Percentiles rank a stretch among this genome's conserved stretches.
phyloP scores from a whole-genome alignment of 2,888 invertebrate species.

The Chymomyza amoena region DNA sequence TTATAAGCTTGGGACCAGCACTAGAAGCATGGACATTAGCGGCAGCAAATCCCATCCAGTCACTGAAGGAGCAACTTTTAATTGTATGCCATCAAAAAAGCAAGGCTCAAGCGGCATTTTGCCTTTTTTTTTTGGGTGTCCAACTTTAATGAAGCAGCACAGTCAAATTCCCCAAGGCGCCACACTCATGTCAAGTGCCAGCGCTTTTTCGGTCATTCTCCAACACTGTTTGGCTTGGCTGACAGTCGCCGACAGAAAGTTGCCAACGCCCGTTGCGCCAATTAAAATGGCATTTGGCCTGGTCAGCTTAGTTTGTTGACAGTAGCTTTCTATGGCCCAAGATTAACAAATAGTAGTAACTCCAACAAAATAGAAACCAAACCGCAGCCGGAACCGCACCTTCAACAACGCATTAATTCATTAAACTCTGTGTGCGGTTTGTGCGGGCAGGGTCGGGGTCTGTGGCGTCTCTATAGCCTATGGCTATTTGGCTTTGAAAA shows the following conservation, averaged over 20 bases:
- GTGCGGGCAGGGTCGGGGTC: conserved; percentile 10
- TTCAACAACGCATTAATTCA: conserved; percentile 45
- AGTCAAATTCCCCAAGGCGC: neutral
- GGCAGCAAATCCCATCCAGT: neutral
- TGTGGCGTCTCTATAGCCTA: conserved; percentile 22
- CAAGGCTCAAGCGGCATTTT: neutral
- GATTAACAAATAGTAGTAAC: neutral
- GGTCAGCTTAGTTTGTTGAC: conserved; percentile 20
- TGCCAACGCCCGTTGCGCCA: conserved; percentile 50
- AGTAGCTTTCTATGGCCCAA: neutral
- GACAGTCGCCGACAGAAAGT: neutral
- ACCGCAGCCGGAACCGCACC: conserved; percentile 32
- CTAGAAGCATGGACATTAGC: neutral
- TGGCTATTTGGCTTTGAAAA: conserved; percentile 35
- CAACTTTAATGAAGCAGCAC: neutral
- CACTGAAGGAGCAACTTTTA: conserved; percentile 45
- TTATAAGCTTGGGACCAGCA: conserved; percentile 34
- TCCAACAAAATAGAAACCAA: neutral
- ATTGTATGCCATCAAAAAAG: conserved; percentile 57
- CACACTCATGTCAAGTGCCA: conserved; percentile 1
- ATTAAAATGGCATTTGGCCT: conserved; percentile 61
- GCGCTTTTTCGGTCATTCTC: neutral
- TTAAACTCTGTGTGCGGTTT: conserved; percentile 5
- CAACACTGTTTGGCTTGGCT: neutral
- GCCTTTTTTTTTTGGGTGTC: neutral